A percentile compares a stretch with the other conserved stretches of the same genome.
phyloP scores from a whole-genome alignment of 2,113 vertebrate genomes.

The Tachycineta bicolor region DNA sequence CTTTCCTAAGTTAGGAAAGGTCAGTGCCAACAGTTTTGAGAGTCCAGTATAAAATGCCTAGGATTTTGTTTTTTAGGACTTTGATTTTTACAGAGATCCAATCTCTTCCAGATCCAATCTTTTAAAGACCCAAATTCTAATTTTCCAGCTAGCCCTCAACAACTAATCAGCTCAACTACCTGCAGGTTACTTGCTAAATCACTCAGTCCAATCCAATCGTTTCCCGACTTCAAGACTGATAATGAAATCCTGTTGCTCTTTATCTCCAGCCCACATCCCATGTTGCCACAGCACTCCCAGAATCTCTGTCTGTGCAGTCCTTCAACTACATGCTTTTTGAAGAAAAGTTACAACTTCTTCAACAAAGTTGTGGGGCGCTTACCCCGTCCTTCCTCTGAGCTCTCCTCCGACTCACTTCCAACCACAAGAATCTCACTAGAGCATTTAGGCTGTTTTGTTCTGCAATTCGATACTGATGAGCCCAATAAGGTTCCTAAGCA shows the following conservation, averaged over 20 bases:
- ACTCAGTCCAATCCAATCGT: background rate
- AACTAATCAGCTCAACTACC: background rate
- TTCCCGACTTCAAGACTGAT: background rate
- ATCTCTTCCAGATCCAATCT: background rate
- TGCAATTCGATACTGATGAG: background rate
- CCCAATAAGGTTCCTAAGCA: background rate
- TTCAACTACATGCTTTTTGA: background rate
- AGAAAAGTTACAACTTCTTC: background rate
- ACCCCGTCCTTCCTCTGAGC: background rate
- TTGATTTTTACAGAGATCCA: background rate
- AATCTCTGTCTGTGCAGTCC: background rate
- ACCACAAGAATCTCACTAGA: background rate
- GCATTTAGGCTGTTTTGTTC: background rate
- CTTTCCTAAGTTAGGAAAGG: background rate
- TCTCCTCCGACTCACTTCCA: background rate
- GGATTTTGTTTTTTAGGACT: background rate
- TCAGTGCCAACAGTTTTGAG: background rate
- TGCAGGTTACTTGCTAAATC: background rate
- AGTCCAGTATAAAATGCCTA: background rate
- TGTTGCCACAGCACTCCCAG: rapidly evolving
- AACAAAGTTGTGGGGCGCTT: background rate
- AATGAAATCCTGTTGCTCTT: background rate
- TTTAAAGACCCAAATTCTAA: background rate
- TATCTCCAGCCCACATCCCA: background rate
- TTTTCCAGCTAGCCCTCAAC: background rate